Base-by-base conservation (phyloP, 2,888 invertebrate species). In the Byasa hedistus region DNA sequence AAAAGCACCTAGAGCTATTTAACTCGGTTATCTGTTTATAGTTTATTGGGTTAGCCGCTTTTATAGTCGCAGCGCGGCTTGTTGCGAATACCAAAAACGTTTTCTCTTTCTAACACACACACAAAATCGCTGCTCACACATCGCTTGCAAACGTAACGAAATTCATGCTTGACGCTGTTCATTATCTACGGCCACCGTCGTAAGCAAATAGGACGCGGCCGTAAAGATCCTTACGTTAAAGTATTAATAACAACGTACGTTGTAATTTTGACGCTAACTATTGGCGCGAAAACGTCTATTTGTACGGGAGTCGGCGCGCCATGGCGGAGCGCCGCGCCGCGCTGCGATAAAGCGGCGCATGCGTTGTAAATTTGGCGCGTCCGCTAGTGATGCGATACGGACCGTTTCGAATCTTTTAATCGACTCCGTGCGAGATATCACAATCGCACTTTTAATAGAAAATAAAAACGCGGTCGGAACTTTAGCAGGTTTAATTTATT, bases 201-300 rank as follows among this genome's bases (percentile, higher is more conserved):
- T 69, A 64, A 69, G 61, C 68, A 76, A 73, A 73, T 69, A 61
- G 58, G 72, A 68, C 69, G 68, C 56, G 64, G 52, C 61, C 65
- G 64, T 68, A 64, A 68, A 61, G 61, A 76, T 71, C 64, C 66
- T 68, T 61, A 71, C 70, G 74, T 74, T 76, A 75, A 76, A 72
- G 39, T 39, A 71, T 69, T 71, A 70, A 39, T 39, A 73, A 70
- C 69, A 68, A 60, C 55, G 70, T 70, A 72, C 71, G 71, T 64
- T 66, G 64, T 60, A 68, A 67, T 68, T 71, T 66, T 64, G 61
- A 70, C 66, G 70, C 69, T 73, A 73, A 74, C 79, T 82, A 81
- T 79, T 84, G 82, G 83, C 84, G 87, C 83, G 82, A 84, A 85
- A 85, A 84, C 79, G 76, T 79, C 77, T 76, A 72, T 71, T 75